Conservation (phyloP, 2,888 invertebrate species). For the Gasteruption jaculator region DNA sequence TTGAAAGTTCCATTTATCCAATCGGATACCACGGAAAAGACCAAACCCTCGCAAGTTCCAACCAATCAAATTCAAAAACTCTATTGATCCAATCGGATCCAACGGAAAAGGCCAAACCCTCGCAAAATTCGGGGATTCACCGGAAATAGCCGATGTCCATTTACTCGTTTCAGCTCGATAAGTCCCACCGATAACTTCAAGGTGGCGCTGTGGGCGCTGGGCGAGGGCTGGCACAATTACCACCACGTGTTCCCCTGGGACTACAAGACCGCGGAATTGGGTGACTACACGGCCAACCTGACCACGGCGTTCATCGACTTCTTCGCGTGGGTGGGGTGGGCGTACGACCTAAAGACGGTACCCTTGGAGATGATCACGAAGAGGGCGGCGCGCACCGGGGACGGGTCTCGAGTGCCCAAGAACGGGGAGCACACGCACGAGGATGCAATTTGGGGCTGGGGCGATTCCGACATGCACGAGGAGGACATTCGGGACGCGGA, state of each 20-base stretch:
- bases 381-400: conserved; percentile 69
- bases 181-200: conserved; percentile 66
- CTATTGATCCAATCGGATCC: background rate
- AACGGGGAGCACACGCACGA: conserved; percentile 55
- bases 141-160: too few species aligned
- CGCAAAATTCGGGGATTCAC: conserved; percentile 18
- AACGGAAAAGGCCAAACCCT: background rate
- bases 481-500: conserved; percentile 59
- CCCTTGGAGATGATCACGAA: conserved; percentile 66
- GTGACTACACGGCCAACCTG: conserved; percentile 61
- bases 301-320: conserved; percentile 64
- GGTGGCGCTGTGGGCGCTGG: conserved; percentile 65
- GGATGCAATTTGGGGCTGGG: conserved; percentile 74
- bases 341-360: conserved; percentile 81
- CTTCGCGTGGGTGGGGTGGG: conserved; percentile 72
- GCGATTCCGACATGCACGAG: conserved; percentile 68
- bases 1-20: too few species aligned
- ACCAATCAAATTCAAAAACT: background rate
- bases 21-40: too few species aligned
- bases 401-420: conserved; percentile 56
- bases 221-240: conserved; percentile 86
- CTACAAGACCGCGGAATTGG: conserved; percentile 71
- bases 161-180: conserved; percentile 54
- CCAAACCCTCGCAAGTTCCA: too few species aligned
- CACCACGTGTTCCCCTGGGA: conserved; percentile 86